A percentile compares a stretch with the other conserved stretches of the same genome.
These are phyloP conservation scores for Elymnias hypermnestra DNA, from an alignment of 1,140 invertebrate genomes.

Conservation along the genomic window DNA sequence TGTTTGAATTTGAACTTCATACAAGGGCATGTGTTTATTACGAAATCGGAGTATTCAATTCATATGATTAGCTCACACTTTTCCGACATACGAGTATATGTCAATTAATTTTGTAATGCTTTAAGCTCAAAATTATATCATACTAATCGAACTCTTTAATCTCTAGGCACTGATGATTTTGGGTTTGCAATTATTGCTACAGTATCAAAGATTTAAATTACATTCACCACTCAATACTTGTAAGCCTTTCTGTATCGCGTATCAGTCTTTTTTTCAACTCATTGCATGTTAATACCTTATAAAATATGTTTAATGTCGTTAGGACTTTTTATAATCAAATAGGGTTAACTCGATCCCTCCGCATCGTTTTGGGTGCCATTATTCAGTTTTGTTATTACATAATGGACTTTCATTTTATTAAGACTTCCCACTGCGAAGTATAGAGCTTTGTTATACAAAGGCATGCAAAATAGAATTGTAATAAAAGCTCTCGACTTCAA, in stretches of 20 bases:
- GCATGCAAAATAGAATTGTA: too few species aligned
- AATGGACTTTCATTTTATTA: constrained; percentile 8
- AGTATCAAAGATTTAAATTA: too few species aligned
- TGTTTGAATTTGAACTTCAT: constrained; percentile 24
- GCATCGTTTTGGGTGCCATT: constrained; percentile 18
- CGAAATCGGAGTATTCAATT: constrained; percentile 5
- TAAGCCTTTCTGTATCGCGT: too few species aligned
- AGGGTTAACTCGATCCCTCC: constrained; percentile 20
- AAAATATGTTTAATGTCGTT: constrained; percentile 34
- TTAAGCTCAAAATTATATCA: too few species aligned
- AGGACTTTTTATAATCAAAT: constrained; percentile 14
- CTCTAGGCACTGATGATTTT: constrained; percentile 6
- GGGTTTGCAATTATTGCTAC: constrained; percentile 5
- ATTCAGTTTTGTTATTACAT: constrained; percentile 6
- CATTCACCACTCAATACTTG: too few species aligned
- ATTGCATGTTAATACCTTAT: constrained; percentile 37
- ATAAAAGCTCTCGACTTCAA: too few species aligned
- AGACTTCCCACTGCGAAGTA: constrained; percentile 10
- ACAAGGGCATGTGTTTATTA: constrained; percentile 11
- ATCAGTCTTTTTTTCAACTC: background rate
- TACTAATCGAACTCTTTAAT: too few species aligned
- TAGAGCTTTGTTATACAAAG: too few species aligned
- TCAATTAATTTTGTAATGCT: too few species aligned
- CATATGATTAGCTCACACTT: too few species aligned
- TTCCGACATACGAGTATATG: too few species aligned